Evolutionary conservation across 2,888 invertebrate species (phyloP), one percentile per base, ranked within the genome.

Genomic region (Pocota personata): DNA sequence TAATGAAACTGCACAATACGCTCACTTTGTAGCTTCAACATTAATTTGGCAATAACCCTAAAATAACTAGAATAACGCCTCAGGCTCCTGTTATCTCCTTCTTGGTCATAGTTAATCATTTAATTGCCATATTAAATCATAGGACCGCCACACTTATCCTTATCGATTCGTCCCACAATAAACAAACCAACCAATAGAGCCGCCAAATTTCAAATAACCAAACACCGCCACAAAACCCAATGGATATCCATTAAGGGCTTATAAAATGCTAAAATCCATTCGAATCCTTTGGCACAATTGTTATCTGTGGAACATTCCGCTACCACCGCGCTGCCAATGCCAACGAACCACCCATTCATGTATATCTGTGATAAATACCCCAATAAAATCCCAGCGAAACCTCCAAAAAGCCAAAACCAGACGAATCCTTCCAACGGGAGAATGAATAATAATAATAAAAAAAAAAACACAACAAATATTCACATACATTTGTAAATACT

Each of bases 241-340:
- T 46, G 75, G 75, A 64, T 77, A 82, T 82, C 71, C 76, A 84
- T 84, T 80, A 80, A 76, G 21, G 55, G 86, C 86, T 86, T 82
- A 82, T 76, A 86, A 82, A 82, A 82, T 50, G 72, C 82, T 77
- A 62, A 82, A 82, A 86, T 76, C 77, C 80, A 72, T 82, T 67
- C 60, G 82, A 82, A 82, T 82, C 86, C 86, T 60, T 86, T 86
- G 86, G 82, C 86, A 82, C 76, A 77, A 80, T 67, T 72, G 82
- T 72, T 82, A 86, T 86, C 86, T 64, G 30, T 55, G 46, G 35
- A 84, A 76, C 62, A 69, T 79, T 62, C 71, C 55, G 46, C 72
- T 64, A 19, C 27, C 55, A 12, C 55, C 12, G 32, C 48, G 35
- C 55, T 43, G 37, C 32, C 27, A 21, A 50, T 4, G 24, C 24